Conservation (phyloP, 2,797 vertebrate species). For the Channallabes apus region DNA sequence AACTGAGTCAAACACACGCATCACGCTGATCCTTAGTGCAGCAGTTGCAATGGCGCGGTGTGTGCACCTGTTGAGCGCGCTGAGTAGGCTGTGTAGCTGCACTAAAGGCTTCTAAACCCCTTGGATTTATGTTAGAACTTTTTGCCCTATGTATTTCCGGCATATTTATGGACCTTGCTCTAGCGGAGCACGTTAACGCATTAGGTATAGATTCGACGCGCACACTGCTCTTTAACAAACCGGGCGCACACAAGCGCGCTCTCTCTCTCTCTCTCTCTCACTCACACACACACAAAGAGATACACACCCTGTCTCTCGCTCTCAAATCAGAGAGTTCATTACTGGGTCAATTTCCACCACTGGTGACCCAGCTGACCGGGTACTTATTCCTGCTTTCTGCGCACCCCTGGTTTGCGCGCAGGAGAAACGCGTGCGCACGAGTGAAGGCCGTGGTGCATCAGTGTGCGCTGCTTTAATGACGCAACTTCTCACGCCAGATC, state of each 20-base stretch:
- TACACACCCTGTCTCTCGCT: background rate
- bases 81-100: background rate
- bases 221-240: background rate
- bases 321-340: background rate
- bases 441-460: background rate
- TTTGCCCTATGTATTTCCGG: background rate
- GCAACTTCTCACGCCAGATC: slow-evolving; percentile 77
- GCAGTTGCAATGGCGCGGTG: background rate
- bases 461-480: slow-evolving; percentile 77
- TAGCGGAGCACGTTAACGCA: background rate
- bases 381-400: background rate
- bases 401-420: background rate
- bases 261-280: slow-evolving; percentile 18
- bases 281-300: background rate
- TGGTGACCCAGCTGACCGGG: background rate
- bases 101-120: background rate
- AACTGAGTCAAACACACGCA: background rate
- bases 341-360: background rate
- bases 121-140: background rate
- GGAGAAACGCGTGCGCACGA: background rate
- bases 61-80: slow-evolving; percentile 52
- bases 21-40: background rate
- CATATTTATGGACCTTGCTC: background rate
- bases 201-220: background rate
- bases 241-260: background rate